A percentile compares a stretch with the other conserved stretches of the same genome.
phyloP scores from a whole-genome alignment of 2,113 vertebrate genomes.

The Arothron firmamentum region DNA sequence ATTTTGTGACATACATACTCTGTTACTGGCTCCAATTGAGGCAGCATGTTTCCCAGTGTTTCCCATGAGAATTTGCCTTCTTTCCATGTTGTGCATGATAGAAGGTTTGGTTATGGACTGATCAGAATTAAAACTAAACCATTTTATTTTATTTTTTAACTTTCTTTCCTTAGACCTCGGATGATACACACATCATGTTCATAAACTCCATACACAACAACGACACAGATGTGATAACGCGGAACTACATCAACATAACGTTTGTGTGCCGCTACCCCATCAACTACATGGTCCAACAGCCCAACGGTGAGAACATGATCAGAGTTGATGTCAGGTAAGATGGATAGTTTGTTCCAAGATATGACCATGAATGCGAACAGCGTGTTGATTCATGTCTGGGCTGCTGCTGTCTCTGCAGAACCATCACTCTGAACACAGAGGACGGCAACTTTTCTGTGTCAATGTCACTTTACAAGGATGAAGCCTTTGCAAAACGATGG shows the following conservation, averaged over 20 bases:
- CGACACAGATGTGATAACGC: constrained; percentile 67
- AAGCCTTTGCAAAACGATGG: constrained; percentile 72
- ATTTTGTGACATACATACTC: too few relatives aligned
- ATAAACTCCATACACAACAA: constrained; percentile 77
- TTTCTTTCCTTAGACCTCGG: constrained; percentile 63
- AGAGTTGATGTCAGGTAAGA: constrained; percentile 68
- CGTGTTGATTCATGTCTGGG: not conserved
- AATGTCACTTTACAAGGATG: constrained; percentile 75
- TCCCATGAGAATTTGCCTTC: too few relatives aligned
- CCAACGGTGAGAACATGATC: constrained; percentile 73
- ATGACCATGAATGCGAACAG: too few relatives aligned
- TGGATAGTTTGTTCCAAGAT: not conserved
- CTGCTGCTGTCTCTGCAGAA: constrained; percentile 49
- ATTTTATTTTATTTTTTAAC: constrained; percentile 3
- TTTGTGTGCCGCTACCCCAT: constrained; percentile 79
- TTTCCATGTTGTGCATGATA: not conserved
- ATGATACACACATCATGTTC: constrained; percentile 74
- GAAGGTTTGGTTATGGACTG: too few relatives aligned
- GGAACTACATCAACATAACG: constrained; percentile 75
- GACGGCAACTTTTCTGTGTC: constrained; percentile 78
- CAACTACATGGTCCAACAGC: constrained; percentile 74
- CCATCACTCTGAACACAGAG: constrained; percentile 75
- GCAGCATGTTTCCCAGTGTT: too few relatives aligned
- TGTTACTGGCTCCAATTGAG: too few relatives aligned
- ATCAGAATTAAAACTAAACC: too few relatives aligned